Conservation (phyloP, 2,888 invertebrate genomes). For the Epicampocera succincta region DNA sequence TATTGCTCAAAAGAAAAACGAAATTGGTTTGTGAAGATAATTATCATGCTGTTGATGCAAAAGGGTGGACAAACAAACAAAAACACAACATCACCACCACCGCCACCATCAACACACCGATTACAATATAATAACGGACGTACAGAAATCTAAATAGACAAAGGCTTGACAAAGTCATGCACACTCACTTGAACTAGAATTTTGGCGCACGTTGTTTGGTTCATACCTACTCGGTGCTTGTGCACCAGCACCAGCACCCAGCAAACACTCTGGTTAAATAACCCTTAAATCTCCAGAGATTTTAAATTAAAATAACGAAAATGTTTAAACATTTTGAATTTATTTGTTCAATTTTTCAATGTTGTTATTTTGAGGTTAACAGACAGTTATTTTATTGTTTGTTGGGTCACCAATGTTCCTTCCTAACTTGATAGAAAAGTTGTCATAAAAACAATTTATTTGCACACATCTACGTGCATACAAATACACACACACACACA, state of each 20-base stretch:
- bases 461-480: too few relatives aligned
- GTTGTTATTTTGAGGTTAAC: too few relatives aligned
- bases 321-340: too few relatives aligned
- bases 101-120: background rate
- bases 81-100: constrained; percentile 41
- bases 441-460: too few relatives aligned
- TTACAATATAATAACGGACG: constrained; percentile 31
- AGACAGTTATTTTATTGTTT: too few relatives aligned
- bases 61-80: constrained; percentile 47
- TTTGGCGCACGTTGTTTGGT: constrained; percentile 7
- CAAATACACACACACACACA: background rate
- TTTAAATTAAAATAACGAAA: too few relatives aligned
- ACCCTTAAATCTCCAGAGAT: background rate
- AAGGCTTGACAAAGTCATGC: constrained; percentile 7
- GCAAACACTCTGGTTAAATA: background rate
- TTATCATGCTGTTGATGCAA: constrained; percentile 18
- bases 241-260: background rate
- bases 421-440: too few relatives aligned
- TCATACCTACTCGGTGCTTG: too few relatives aligned
- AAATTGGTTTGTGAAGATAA: constrained; percentile 23
- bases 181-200: constrained; percentile 2
- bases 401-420: too few relatives aligned
- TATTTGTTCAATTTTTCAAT: too few relatives aligned
- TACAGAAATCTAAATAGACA: constrained; percentile 30
- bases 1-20: background rate